Base-by-base conservation (phyloP, 2,113 vertebrate genomes). In the Cephalophus harveyi region DNA sequence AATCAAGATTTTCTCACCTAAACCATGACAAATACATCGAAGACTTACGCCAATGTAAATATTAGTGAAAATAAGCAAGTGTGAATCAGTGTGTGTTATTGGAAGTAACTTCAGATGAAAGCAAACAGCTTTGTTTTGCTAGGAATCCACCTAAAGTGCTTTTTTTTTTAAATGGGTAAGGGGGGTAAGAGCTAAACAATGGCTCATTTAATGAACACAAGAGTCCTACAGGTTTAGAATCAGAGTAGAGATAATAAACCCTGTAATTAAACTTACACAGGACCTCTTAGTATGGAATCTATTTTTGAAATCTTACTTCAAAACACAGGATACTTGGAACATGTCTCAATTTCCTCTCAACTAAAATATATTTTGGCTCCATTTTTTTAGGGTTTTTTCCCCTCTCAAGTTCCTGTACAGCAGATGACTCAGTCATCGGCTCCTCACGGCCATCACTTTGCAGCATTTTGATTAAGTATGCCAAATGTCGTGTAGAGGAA, bases 401-500 rank as follows among this genome's bases (percentile, higher is more conserved):
- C 97, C 98, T 98, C 98, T 98, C 98, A 97, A 99, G 99, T 99
- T 99, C 99, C 99, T 99, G 99, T 99, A 99, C 98, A 99, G 99
- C 99, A 99, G 99, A 99, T 99, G 99, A 99, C 99, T 99, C 99
- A 99, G 99, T 99, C 99, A 99, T 99, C 99, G 98, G 98, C 98
- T 99, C 99, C 98, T 99, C 99, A 98, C 97, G 98, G 98, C 99
- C 99, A 99, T 99, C 99, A 99, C 99, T 99, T 99, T 98, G 99
- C 99, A 98, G 99, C 99, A 99, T 99, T 99, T 98, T 99, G 99
- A 99, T 99, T 99, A 99, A 99, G 99, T 99, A 99, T 99, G 99
- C 99, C 98, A 99, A 99, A 99, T 99, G 99, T 99, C 99, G 98
- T 99, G 99, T 99, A 99, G 99, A 98, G 99, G 98, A 99, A 99